These are phyloP conservation scores for Emydura subglobosa DNA, from an alignment of 2,113 vertebrate species.

Conservation along the genomic window DNA sequence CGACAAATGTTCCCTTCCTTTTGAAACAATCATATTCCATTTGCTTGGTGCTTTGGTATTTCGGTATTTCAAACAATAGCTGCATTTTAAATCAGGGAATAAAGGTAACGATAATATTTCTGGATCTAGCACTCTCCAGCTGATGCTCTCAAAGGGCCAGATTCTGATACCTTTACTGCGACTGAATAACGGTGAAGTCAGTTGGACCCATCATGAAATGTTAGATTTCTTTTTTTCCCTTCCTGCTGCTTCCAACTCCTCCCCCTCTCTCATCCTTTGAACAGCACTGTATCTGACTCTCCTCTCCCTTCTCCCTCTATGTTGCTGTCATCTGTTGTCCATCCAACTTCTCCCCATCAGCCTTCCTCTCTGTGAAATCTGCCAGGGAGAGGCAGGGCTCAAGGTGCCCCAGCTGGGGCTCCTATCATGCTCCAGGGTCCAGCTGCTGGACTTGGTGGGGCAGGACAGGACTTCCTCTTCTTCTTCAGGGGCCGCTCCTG, in stretches of 20 bases:
- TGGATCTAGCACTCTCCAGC: background rate
- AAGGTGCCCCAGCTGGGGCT: too few species aligned
- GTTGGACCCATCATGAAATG: background rate
- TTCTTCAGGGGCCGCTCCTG: too few species aligned
- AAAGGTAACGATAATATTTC: background rate
- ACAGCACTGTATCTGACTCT: background rate
- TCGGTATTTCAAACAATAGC: background rate
- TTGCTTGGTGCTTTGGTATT: background rate
- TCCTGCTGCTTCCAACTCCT: background rate
- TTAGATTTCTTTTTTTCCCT: background rate
- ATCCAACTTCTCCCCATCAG: background rate
- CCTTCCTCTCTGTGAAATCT: too few species aligned
- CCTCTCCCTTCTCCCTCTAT: background rate
- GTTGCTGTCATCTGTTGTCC: background rate
- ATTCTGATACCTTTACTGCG: background rate
- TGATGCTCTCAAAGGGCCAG: background rate
- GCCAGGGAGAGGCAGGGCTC: too few species aligned
- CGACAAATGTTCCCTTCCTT: background rate
- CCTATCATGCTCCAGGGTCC: too few species aligned
- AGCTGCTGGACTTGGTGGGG: too few species aligned
- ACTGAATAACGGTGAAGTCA: background rate
- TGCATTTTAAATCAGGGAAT: background rate
- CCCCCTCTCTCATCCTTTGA: background rate
- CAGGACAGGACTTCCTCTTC: too few species aligned
- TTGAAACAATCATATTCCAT: background rate